A percentile compares a stretch with the other conserved stretches of the same genome.
phyloP scores from a whole-genome alignment of 2,888 invertebrate species.

The Drosophila pegasa region DNA sequence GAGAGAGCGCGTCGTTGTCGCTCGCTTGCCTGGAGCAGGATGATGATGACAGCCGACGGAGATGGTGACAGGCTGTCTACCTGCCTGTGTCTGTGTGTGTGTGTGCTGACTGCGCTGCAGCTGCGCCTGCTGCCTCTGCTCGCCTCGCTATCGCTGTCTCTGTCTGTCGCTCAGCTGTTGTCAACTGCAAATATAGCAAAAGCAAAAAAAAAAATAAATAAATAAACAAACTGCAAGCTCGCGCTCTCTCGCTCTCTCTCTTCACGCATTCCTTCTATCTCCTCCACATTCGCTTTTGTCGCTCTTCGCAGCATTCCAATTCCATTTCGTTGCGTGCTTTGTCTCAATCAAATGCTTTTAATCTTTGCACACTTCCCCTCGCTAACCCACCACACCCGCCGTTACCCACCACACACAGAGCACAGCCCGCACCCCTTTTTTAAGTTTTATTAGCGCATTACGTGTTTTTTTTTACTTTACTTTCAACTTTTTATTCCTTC shows the following conservation, averaged over 20 bases:
- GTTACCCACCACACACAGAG: not conserved
- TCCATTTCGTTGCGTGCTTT: slow-evolving; percentile 64
- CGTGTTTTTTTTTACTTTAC: slow-evolving; percentile 46
- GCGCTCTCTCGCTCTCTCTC: not conserved
- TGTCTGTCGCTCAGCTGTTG: slow-evolving; percentile 54
- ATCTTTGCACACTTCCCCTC: slow-evolving; percentile 66
- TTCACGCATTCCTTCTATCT: not conserved
- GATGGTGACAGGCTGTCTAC: slow-evolving; percentile 61
- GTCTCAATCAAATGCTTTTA: slow-evolving; percentile 75
- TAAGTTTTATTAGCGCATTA: slow-evolving; percentile 72
- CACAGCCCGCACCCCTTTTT: slow-evolving; percentile 37
- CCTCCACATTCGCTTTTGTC: not conserved
- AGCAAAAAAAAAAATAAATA: slow-evolving; percentile 37
- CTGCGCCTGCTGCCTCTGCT: slow-evolving; percentile 12
- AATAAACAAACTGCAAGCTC: slow-evolving; percentile 54
- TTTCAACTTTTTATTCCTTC: slow-evolving; percentile 15
- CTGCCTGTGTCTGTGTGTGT: slow-evolving; percentile 50
- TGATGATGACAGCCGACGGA: not conserved
- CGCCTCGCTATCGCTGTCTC: not conserved
- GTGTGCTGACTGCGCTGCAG: slow-evolving; percentile 40
- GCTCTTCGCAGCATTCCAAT: slow-evolving; percentile 31
- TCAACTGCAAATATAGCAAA: slow-evolving; percentile 72
- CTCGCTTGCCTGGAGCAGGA: slow-evolving; percentile 22
- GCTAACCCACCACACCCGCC: not conserved
- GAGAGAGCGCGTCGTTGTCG: slow-evolving; percentile 17